Percentiles rank a stretch among this genome's conserved stretches.
phyloP scores from a whole-genome alignment of 2,113 vertebrate species.

The Rhegmatorhina hoffmannsi region DNA sequence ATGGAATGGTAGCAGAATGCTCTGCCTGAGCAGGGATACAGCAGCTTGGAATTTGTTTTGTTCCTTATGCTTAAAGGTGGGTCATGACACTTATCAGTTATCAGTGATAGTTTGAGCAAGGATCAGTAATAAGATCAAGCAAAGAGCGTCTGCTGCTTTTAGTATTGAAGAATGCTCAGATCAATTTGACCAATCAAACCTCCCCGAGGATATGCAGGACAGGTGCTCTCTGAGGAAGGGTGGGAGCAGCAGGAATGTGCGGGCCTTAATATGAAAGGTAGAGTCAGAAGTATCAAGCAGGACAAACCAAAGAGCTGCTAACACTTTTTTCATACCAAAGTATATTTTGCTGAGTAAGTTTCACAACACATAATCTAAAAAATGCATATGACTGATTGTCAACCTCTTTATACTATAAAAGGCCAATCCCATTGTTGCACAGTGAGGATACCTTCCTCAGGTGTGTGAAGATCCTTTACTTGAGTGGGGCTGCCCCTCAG shows the following conservation, averaged over 20 bases:
- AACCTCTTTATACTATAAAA: not conserved
- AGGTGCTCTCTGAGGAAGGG: not conserved
- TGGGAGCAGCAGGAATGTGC: not conserved
- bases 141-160: not conserved
- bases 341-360: not conserved
- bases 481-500: not conserved
- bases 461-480: not conserved
- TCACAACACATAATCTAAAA: not conserved
- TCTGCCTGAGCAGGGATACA: not conserved
- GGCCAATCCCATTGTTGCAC: not conserved
- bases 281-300: not conserved
- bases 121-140: no score
- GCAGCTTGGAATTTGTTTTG: not conserved
- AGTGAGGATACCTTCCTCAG: not conserved
- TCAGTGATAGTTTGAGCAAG: not conserved
- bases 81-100: fast-evolving
- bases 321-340: not conserved
- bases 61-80: not conserved
- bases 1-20: fast-evolving
- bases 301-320: not conserved
- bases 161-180: not conserved
- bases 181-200: not conserved
- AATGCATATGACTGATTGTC: not conserved
- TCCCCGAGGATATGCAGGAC: not conserved
- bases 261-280: no score